Base-by-base conservation (phyloP, 2,797 vertebrate species). In the Rhinoraja longicauda region DNA sequence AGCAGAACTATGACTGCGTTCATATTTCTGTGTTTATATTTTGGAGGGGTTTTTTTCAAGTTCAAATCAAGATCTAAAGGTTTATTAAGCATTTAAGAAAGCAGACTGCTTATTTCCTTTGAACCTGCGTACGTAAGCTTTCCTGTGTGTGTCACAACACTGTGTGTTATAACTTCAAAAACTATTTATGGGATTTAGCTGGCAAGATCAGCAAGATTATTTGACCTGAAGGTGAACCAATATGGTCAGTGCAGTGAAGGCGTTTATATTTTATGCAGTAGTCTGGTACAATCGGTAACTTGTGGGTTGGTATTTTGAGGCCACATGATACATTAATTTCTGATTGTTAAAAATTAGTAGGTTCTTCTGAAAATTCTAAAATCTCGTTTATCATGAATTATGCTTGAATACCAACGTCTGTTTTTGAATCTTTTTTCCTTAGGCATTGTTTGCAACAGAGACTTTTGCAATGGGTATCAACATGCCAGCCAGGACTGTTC, bases 401-500 rank as follows among this genome's bases (percentile, higher is more conserved):
- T 73, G 26, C 67, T 75, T 75, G 90, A 29, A 9, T 57, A 73
- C 26, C 7, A 70, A 75, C 92, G 59, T 19, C 5, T 32, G 17
- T 88, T 17, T 84, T 84, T 84, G 12, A 94, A 12, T 93, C 9
- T 32, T 9, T 72, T 7, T 95, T 95, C 26, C 93, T 21, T 94
- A 99, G 99, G 99, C 98, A 13, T 96, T 99, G 94, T 99, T 99
- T 96, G 98, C 99, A 73, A 99, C 98, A 0, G 98, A 99, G 95
- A 99, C 99, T 0, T 99, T 99, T 93, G 98, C 98, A 91, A 99
- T 99, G 99, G 99, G 99, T 91, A 99, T 99, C 96, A 99, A 99
- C 95, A 99, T 99, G 99, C 99, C 98, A 0, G 99, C 98, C 90
- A 98, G 98, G 94, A 99, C 99, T 0, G 99, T 99, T 84, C 96